Base-by-base conservation (phyloP, 2,797 vertebrate genomes). In the Anguilla marmorata region DNA sequence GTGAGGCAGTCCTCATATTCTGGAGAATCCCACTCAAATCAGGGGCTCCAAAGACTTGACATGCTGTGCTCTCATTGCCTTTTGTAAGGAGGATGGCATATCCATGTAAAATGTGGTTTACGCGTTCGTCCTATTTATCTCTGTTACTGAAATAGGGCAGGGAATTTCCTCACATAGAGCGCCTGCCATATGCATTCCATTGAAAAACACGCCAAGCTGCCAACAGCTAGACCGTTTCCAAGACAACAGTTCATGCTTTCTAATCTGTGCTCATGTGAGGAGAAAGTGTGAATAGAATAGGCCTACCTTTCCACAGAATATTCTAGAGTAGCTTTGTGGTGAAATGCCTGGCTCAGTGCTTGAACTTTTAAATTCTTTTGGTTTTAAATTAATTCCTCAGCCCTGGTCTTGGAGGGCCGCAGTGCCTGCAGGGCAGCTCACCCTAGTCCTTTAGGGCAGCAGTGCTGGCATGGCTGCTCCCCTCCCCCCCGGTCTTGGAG, bases 211-310 rank as follows among this genome's bases (percentile, higher is more conserved):
- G 16, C 74, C 16, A 72, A 79, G 74, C 74, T 79, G 74, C 74
- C 33, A 79, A 21, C 74, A 6, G 24, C 16, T 41, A 19, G 33
- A 19, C 74, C 3, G 74, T 79, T 79, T 79, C 74, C 74, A 79
- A 79, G 74, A 79, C 74, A 79, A 79, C 74, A 79, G 74, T 37
- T 41, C 74, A 79, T 79, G 74, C 33, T 41, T 19, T 72, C 69
- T 11, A 30, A 72, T 41, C 33, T 16, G 12, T 19, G 19, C 37
- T 41, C 37, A 41, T 41, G 37, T 41, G 33, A 79, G 74, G 12
- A 79, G 1, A 79, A 79, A 37, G 33, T 6, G 37, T 30, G 12
- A 21, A 37, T 16, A 37, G 69, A 72, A 72, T 30, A 56, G 9
- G 16, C 16, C 16, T 14, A 11, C 30, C 5, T 72, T 33, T 72